Conservation (phyloP, 2,888 invertebrate genomes). For the Oxystoma pomonae region DNA sequence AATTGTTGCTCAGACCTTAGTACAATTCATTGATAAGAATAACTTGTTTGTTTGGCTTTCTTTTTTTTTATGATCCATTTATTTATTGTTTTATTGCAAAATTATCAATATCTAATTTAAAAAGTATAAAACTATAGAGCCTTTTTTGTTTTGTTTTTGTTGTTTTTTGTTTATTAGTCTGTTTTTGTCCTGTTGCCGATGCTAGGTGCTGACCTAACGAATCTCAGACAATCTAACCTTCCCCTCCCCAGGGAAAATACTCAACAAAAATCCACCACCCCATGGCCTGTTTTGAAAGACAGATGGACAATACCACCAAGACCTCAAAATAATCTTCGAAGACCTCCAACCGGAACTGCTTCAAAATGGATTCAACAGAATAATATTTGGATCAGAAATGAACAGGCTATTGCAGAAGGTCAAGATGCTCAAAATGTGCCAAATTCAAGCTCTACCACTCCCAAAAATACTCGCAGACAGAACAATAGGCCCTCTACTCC, state of each 20-base stretch:
- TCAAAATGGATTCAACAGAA: slow-evolving; percentile 24
- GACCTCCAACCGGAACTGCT: slow-evolving; percentile 3
- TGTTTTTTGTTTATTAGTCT: background rate
- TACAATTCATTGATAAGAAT: too few species aligned
- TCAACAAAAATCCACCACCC: slow-evolving; percentile 26
- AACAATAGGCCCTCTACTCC: too few species aligned
- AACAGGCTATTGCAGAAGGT: slow-evolving; percentile 12
- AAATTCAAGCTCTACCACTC: background rate
- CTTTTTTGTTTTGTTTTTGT: background rate
- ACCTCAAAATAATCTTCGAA: slow-evolving; percentile 2
- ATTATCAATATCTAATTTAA: too few species aligned
- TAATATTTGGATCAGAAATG: slow-evolving; percentile 24
- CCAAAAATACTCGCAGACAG: background rate
- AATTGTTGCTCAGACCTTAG: too few species aligned
- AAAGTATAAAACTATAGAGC: background rate
- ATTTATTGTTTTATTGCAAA: too few species aligned
- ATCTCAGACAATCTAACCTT: slow-evolving; percentile 1
- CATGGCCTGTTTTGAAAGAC: slow-evolving; percentile 35
- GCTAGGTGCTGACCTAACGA: slow-evolving; percentile 14
- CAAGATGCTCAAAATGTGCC: background rate
- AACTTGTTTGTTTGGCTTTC: too few species aligned
- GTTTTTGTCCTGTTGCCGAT: background rate
- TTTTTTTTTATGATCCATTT: too few species aligned
- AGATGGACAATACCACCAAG: slow-evolving; percentile 6
- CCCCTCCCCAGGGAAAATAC: background rate